Base-by-base conservation (phyloP, 30 jellyfish, hydroid and myxozoan species). In the Sanderia malayensis region DNA sequence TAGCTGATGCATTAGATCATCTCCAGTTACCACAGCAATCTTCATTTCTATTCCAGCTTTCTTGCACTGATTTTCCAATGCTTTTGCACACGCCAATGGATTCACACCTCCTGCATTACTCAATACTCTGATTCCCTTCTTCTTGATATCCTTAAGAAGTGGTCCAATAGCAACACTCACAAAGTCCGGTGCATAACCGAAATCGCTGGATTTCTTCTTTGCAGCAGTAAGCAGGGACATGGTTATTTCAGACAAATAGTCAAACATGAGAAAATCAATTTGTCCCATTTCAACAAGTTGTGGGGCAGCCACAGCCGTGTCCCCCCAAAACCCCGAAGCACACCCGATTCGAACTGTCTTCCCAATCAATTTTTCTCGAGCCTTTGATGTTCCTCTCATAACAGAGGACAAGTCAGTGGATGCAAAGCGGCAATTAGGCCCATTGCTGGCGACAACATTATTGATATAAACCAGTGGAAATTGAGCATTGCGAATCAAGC, bases 321-420 rank as follows among this genome's bases (percentile, higher is more conserved):
- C 96, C 3, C 96, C 96, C 96, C 96, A 87, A 57, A 87, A 87
- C 25, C 96, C 96, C n/a, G 96, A 87, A 10, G 96, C 96, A 73
- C 96, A 87, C 9, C 96, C 96, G 34, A 87, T 81, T 34, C 94
- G 75, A 8, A 87, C 58, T 30, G 84, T 55, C 21, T 73, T 57
- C 1, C 87, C 87, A 13, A 44, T 66, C 8, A 70, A 71, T 19
- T 70, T n/a, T 20, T 25, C 46, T 45, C 57, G 31, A 4, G 31
- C 68, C n/a, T 57, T 41, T 15, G 55, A 41, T 41, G 55, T 6
- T 8, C 55, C 55, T 41, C 15, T 41, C 55, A 6, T 41, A 15
- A 41, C 15, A 8, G 15, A 6, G 55, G 55, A 41, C 11, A 41
- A 6, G 15, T 41, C 55, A 8, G n/a, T n/a, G n/a, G n/a, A n/a